phyloP scores from a whole-genome alignment of 37 sponge, comb jelly and placozoan genomes.

The Ianthella basta region DNA sequence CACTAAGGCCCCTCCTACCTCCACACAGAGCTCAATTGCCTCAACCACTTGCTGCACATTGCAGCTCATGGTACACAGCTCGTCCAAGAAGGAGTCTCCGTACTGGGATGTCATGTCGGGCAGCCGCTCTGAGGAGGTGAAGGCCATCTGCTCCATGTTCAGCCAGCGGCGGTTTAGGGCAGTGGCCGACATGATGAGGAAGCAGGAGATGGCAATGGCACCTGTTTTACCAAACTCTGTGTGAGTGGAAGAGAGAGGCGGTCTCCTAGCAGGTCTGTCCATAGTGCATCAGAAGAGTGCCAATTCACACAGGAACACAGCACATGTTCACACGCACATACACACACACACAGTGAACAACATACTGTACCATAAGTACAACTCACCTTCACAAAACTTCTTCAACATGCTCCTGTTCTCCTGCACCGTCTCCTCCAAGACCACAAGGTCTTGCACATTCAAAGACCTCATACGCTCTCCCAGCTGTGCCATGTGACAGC shows the following conservation, averaged over 20 bases:
- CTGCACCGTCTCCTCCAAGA: slow-evolving; percentile 42
- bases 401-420: slow-evolving; percentile 41
- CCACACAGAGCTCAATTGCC: slow-evolving; percentile 63
- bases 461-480: slow-evolving; percentile 64
- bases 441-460: slow-evolving; percentile 38
- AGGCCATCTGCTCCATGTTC: slow-evolving; percentile 88
- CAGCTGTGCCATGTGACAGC: slow-evolving; percentile 37
- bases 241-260: background rate
- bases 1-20: slow-evolving; percentile 22
- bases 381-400: slow-evolving; percentile 60
- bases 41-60: slow-evolving; percentile 83
- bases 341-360: too few relatives aligned
- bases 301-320: background rate
- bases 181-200: slow-evolving; percentile 72
- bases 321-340: too few relatives aligned
- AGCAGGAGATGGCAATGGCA: slow-evolving; percentile 66
- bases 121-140: slow-evolving; percentile 73
- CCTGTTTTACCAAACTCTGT: slow-evolving; percentile 53
- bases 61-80: slow-evolving; percentile 94
- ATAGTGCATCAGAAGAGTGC: too few relatives aligned
- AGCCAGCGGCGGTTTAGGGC: slow-evolving; percentile 83
- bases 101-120: slow-evolving; percentile 83
- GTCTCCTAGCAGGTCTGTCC: background rate
- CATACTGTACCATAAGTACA: too few relatives aligned
- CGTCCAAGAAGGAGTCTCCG: slow-evolving; percentile 98